Evolutionary conservation across 2,888 invertebrate species (phyloP).

Genomic region (Megalurothrips usitatus): DNA sequence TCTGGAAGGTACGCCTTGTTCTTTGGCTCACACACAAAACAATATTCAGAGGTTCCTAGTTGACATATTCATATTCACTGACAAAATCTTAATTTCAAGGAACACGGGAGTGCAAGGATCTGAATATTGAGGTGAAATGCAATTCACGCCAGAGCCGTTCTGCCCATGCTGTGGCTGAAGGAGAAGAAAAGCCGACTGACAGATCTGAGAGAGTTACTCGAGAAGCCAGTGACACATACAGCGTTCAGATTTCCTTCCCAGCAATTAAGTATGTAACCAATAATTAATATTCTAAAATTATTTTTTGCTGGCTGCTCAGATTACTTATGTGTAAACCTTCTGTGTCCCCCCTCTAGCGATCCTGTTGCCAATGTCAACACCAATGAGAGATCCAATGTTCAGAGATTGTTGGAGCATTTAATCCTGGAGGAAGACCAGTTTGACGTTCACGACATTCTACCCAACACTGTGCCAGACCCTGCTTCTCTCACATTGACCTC

Average conservation of each 20-base stretch:
- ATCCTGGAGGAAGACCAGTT: constrained; percentile 92
- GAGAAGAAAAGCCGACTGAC: constrained; percentile 52
- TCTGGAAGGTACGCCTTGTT: constrained; percentile 60
- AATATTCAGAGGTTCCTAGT: not conserved
- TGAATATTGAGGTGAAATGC: constrained; percentile 87
- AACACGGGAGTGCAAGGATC: constrained; percentile 80
- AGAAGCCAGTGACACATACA: constrained; percentile 84
- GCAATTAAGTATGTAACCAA: constrained; percentile 73
- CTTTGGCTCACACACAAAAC: not conserved
- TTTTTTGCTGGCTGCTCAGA: constrained; percentile 1
- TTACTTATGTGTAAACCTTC: constrained; percentile 30
- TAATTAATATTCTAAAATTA: constrained; percentile 27
- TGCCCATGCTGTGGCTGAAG: constrained; percentile 51
- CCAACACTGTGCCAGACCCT: constrained; percentile 91
- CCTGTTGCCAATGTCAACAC: constrained; percentile 82
- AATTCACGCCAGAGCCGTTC: constrained; percentile 49
- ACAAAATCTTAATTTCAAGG: constrained; percentile 45
- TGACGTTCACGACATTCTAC: constrained; percentile 85
- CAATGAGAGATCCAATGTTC: constrained; percentile 79
- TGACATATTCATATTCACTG: constrained; percentile 28
- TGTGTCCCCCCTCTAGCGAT: constrained; percentile 65
- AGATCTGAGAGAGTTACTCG: constrained; percentile 46
- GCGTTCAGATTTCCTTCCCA: constrained; percentile 86
- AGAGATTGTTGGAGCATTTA: constrained; percentile 77
- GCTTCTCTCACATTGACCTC: constrained; percentile 81